Evolutionary conservation across 2,888 invertebrate genomes (phyloP).

Genomic region (Chymomyza fuscimana): DNA sequence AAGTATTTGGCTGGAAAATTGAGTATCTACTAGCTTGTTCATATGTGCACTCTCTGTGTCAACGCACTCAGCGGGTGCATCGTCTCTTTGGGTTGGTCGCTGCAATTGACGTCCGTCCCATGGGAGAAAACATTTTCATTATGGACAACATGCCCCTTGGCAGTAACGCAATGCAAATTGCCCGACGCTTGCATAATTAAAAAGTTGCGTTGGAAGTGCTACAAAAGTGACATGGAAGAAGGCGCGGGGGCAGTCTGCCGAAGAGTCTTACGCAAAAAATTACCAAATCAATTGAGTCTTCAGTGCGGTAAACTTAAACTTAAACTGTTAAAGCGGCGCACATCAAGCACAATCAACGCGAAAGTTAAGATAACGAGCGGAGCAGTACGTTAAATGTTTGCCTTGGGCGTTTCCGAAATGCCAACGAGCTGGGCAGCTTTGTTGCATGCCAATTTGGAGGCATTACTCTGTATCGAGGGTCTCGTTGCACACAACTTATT

Average conservation of each 20-base stretch:
- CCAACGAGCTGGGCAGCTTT: constrained; percentile 44
- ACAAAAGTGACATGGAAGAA: constrained; percentile 25
- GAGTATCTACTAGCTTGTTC: not conserved
- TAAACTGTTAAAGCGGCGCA: not conserved
- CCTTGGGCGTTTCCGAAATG: constrained; percentile 38
- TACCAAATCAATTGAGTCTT: constrained; percentile 48
- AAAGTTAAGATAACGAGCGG: not conserved
- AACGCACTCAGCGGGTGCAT: constrained; percentile 47
- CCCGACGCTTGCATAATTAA: constrained; percentile 59
- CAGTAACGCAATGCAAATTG: constrained; percentile 59
- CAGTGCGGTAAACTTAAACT: constrained; percentile 21
- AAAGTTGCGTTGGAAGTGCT: constrained; percentile 4
- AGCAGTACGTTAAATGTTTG: not conserved
- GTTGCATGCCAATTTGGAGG: constrained; percentile 29
- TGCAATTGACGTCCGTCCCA: constrained; percentile 8
- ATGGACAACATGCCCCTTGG: constrained; percentile 25
- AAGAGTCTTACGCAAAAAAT: constrained; percentile 52
- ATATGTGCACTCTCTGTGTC: constrained; percentile 32
- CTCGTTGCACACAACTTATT: not conserved
- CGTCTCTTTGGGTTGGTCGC: constrained; percentile 35
- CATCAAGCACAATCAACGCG: not conserved
- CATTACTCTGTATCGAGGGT: not conserved
- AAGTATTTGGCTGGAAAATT: not conserved
- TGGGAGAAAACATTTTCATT: constrained; percentile 26
- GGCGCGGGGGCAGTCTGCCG: constrained; percentile 3